phyloP scores from a whole-genome alignment of 2,888 invertebrate genomes.

The Colletes collaris region DNA sequence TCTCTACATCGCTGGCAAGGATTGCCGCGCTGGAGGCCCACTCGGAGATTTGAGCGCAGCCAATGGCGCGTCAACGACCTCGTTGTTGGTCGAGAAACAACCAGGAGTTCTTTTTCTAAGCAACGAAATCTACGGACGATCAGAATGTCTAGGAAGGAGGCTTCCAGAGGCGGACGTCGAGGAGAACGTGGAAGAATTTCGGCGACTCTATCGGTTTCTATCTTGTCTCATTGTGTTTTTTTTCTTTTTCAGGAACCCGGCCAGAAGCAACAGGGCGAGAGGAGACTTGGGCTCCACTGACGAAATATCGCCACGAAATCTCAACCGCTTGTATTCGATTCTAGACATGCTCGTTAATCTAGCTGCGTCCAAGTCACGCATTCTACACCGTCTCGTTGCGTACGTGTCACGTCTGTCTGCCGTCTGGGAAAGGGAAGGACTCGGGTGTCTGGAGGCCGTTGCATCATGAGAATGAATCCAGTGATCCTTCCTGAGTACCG shows the following conservation, averaged over 20 bases:
- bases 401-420: conserved; percentile 80
- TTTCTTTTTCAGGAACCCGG: conserved; percentile 1
- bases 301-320: conserved; percentile 65
- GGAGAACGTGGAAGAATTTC: conserved; percentile 41
- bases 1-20: conserved; percentile 59
- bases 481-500: conserved; percentile 61
- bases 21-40: conserved; percentile 60
- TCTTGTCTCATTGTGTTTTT: conserved; percentile 34
- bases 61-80: conserved; percentile 70
- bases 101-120: conserved; percentile 55
- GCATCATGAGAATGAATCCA: conserved; percentile 70
- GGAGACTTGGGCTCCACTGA: conserved; percentile 28
- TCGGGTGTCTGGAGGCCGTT: conserved; percentile 72
- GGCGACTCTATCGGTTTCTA: not conserved
- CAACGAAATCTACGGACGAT: conserved; percentile 13
- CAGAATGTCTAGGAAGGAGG: conserved; percentile 8
- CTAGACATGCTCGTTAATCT: conserved; percentile 75
- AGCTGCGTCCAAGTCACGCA: conserved; percentile 79
- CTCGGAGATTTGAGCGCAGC: conserved; percentile 65
- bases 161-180: conserved; percentile 17
- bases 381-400: conserved; percentile 77
- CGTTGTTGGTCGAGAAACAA: conserved; percentile 46
- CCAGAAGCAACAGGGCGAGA: conserved; percentile 17
- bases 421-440: conserved; percentile 78
- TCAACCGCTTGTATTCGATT: conserved; percentile 64